Percentiles rank a stretch among this genome's conserved stretches.
phyloP scores from a whole-genome alignment of 1,140 invertebrate genomes.

The Zeugodacus cucurbitae region DNA sequence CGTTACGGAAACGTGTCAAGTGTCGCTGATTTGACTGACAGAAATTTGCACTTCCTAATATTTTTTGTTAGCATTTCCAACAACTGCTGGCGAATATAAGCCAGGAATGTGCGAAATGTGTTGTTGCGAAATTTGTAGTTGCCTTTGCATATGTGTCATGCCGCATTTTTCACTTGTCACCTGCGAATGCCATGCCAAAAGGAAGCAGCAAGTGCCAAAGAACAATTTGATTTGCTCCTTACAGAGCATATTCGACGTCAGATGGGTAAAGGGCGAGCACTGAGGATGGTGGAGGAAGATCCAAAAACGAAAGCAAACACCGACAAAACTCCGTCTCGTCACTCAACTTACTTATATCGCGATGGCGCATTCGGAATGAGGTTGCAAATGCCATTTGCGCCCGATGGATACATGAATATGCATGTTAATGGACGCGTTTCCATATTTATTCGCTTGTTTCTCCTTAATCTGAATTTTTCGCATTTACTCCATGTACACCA shows the following conservation, averaged over 20 bases:
- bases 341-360: not conserved
- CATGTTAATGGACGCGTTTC: not conserved
- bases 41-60: not conserved
- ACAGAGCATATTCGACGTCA: not conserved
- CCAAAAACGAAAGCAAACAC: not conserved
- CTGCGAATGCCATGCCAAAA: not conserved
- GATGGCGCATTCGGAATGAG: not conserved
- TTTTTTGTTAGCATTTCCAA: not conserved
- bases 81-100: not conserved
- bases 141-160: not conserved
- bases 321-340: not conserved
- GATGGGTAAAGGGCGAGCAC: not conserved
- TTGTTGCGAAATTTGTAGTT: too few relatives aligned
- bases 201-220: not conserved
- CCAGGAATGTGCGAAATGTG: too few relatives aligned
- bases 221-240: not conserved
- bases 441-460: not conserved
- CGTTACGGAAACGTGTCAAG: conserved; percentile 16
- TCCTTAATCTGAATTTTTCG: not conserved
- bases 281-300: not conserved
- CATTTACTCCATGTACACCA: not conserved
- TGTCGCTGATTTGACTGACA: conserved; percentile 6
- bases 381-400: not conserved
- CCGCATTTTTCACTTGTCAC: not conserved
- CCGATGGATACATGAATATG: not conserved